Evolutionary conservation across 1,140 invertebrate species (phyloP).

Genomic region (Drosophila equinoxialis): DNA sequence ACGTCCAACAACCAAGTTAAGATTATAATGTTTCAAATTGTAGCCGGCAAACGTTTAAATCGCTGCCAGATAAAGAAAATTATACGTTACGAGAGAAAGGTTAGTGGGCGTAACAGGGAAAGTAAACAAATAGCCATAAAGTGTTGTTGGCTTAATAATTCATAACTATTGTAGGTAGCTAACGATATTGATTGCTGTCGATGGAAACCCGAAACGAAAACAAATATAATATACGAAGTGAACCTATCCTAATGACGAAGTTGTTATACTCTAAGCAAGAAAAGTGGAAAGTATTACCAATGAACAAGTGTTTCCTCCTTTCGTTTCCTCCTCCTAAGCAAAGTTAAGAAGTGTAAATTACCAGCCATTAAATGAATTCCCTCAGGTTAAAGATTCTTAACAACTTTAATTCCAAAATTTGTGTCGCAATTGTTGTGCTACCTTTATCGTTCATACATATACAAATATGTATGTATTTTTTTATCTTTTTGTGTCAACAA

Average conservation of each 20-base stretch:
- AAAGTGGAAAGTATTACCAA: conserved; percentile 21
- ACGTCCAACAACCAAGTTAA: conserved; percentile 17
- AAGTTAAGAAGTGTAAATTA: conserved; percentile 2
- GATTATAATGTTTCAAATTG: conserved; percentile 58
- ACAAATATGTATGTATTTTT: conserved; percentile 34
- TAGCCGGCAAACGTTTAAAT: conserved; percentile 41
- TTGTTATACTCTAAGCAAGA: background rate
- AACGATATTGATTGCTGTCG: conserved; percentile 3
- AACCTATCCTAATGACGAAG: background rate
- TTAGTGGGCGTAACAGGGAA: conserved; percentile 16
- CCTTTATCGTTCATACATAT: conserved; percentile 55
- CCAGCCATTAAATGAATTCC: conserved; percentile 22
- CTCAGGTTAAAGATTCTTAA: conserved; percentile 13
- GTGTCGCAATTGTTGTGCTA: conserved; percentile 58
- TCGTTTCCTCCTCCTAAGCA: background rate
- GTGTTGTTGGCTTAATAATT: background rate
- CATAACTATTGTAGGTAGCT: background rate
- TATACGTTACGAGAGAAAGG: conserved; percentile 61
- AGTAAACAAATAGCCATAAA: background rate
- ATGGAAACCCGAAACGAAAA: conserved; percentile 27
- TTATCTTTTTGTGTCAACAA: conserved; percentile 69
- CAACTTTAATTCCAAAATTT: conserved; percentile 41
- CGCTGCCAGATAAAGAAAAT: conserved; percentile 52
- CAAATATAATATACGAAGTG: conserved; percentile 46
- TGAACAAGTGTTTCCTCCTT: too few species aligned